Base-by-base conservation (phyloP, 1,140 invertebrate species). In the Neocloeon triangulifer region DNA sequence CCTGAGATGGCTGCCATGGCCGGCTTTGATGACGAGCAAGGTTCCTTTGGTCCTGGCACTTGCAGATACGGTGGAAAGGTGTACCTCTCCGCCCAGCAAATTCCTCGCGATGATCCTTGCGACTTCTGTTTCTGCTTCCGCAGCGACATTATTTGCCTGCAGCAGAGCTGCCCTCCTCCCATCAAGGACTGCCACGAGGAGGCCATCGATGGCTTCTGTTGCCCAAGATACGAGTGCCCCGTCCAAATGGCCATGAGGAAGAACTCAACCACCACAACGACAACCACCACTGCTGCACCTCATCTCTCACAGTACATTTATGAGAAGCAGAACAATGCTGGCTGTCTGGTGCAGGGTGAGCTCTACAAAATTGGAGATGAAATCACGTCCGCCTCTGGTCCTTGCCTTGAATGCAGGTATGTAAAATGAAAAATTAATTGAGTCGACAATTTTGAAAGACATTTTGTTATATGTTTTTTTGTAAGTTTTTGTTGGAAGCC, bases 101-200 rank as follows among this genome's bases (percentile, higher is more conserved):
- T 92, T 39, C 84, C 84, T 14, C 60, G 84, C 41, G 78, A 86
- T 37, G 81, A 92, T 59, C 81, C 85, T 18, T 92, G 86, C 48
- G 84, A 91, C 47, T 92, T 91, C 61, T 92, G 86, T 54, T 92
- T 92, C 71, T 92, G 86, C 61, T 92, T 91, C 62, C 66, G 85
- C 53, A 84, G 82, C 48, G 86, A 91, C 47, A 89, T 92, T 39
- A 91, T 92, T 40, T 92, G 86, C 44, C 56, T 92, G 25, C 84
- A 91, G 54, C 86, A 92, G 50, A 85, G 80, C 44, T 92, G 86
- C 56, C 86, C 86, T 30, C 84, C 84, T 18, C 86, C 86, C 27
- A 86, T 89, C 40, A 67, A 73, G 23, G 75, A 75, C 19, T 92
- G 86, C 46, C 74, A 76, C 47, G 78, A 88, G 51, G 84, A 89